Evolutionary conservation across 2,113 vertebrate species (phyloP).

Genomic region (Spea multiplicata): DNA sequence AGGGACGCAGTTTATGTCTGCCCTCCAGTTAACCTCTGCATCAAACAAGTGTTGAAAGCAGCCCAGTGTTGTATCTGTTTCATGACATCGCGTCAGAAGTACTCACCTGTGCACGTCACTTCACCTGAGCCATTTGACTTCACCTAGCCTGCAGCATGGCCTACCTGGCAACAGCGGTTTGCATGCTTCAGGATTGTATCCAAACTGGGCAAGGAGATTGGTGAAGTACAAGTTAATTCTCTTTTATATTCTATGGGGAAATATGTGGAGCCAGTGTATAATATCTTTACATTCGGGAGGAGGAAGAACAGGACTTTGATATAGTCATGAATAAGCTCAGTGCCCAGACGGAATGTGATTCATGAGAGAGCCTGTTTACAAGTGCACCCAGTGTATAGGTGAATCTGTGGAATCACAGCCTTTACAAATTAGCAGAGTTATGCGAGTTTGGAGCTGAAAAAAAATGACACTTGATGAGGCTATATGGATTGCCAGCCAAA

Average conservation of each 20-base stretch:
- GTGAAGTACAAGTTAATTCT: neutral
- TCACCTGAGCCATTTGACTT: neutral
- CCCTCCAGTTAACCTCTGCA: neutral
- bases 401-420: slow-evolving; percentile 19
- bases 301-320: neutral
- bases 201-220: neutral
- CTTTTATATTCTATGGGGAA: slow-evolving; percentile 26
- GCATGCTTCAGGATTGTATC: neutral
- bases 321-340: slow-evolving; percentile 43
- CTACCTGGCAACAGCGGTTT: neutral
- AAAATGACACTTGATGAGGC: neutral
- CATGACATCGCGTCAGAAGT: neutral
- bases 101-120: neutral
- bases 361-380: slow-evolving; percentile 35
- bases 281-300: neutral
- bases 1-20: too few species aligned
- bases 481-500: neutral
- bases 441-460: neutral
- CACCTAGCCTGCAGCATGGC: neutral
- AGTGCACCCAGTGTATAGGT: slow-evolving; percentile 13
- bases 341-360: slow-evolving; percentile 31
- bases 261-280: slow-evolving; percentile 13
- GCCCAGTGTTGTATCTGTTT: neutral
- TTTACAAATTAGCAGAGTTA: neutral
- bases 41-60: neutral